phyloP scores from a whole-genome alignment of 2,797 vertebrate species.

The Bufotes viridis region DNA sequence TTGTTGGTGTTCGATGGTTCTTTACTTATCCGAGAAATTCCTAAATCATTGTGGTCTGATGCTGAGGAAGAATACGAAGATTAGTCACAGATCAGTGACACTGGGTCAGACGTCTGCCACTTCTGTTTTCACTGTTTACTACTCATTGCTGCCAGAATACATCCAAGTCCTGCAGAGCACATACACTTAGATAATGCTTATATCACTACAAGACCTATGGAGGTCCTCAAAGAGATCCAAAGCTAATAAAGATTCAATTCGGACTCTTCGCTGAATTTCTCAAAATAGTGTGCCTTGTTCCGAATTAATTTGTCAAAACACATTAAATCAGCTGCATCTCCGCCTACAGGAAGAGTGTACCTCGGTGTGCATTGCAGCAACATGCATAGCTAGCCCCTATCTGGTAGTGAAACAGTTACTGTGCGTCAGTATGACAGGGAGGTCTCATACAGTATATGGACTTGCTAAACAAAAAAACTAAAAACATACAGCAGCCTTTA shows the following conservation, averaged over 20 bases:
- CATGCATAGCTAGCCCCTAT: no score
- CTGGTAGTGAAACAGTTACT: no score
- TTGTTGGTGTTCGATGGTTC: not conserved
- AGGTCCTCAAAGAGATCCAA: not conserved
- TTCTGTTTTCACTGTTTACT: not conserved
- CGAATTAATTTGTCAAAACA: no score
- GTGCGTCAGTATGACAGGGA: no score
- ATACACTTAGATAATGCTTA: not conserved
- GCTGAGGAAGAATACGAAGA: conserved; percentile 30
- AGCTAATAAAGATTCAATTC: not conserved
- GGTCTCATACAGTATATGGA: no score
- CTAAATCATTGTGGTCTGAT: conserved; percentile 57
- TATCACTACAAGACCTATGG: not conserved
- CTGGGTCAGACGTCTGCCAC: conserved; percentile 43
- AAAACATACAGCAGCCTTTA: no score
- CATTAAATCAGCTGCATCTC: no score
- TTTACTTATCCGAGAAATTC: conserved; percentile 46
- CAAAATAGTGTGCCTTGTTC: no score
- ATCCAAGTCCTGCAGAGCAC: not conserved
- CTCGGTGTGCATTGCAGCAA: no score
- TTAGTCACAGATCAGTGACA: conserved; percentile 50
- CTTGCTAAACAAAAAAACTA: no score
- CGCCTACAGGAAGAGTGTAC: no score
- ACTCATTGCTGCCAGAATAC: not conserved
- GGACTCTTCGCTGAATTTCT: no score